These are phyloP conservation scores for Volucella inflata DNA, from an alignment of 2,888 invertebrate species.

Conservation along the genomic window DNA sequence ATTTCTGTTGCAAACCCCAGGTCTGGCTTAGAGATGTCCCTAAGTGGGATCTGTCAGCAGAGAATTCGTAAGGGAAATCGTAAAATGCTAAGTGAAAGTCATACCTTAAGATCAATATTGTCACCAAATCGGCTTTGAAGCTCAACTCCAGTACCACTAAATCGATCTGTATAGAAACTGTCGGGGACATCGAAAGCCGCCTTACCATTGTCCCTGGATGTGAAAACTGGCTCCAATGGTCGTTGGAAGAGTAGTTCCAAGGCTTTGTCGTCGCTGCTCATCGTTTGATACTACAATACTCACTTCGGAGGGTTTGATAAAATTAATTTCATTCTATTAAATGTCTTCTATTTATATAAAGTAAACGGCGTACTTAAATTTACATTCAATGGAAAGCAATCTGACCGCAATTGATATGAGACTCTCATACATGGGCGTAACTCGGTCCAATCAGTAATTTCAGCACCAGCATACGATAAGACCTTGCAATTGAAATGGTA, in stretches of 20 bases:
- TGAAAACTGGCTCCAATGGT: constrained; percentile 77
- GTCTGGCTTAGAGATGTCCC: constrained; percentile 80
- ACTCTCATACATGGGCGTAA: too few species aligned
- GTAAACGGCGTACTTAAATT: too few species aligned
- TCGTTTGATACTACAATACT: neutral
- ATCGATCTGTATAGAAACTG: constrained; percentile 76
- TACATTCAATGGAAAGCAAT: too few species aligned
- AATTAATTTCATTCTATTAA: too few species aligned
- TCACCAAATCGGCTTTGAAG: constrained; percentile 77
- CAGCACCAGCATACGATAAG: too few species aligned
- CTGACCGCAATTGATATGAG: too few species aligned
- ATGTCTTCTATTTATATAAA: too few species aligned
- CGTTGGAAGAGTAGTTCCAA: constrained; percentile 77
- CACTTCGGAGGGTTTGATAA: neutral
- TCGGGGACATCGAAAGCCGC: constrained; percentile 76
- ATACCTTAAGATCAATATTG: constrained; percentile 74
- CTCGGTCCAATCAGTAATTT: too few species aligned
- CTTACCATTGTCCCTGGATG: constrained; percentile 76
- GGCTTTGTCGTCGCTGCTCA: constrained; percentile 60
- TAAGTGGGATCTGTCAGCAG: constrained; percentile 79
- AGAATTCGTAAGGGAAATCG: too few species aligned
- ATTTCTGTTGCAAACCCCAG: constrained; percentile 79
- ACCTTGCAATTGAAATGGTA: too few species aligned
- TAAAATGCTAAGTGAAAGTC: neutral
- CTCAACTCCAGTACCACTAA: constrained; percentile 70